Base-by-base conservation (phyloP, 2,888 invertebrate species). In the Leptura quadrifasciata region DNA sequence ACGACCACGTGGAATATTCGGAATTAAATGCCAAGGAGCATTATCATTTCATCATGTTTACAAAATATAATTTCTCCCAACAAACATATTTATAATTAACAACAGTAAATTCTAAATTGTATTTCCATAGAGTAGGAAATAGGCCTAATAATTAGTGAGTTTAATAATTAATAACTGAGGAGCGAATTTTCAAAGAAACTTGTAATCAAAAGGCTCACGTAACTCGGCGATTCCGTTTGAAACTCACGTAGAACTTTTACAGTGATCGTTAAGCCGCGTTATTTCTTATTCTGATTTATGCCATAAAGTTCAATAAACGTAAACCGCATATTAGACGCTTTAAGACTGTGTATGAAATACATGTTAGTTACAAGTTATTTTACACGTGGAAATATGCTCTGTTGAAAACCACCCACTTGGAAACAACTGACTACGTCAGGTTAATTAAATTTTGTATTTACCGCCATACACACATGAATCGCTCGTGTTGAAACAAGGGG, bases 221-320 rank as follows among this genome's bases (percentile, higher is more conserved):
- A 65, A 47, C 31, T 65, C 12, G 47, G 64, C 18, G 47, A 65
- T 65, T 65, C 64, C 21, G 64, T 65, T 65, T 65, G 47, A 47
- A 21, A 47, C 47, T 65, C 47, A 60, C 60, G 60, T 60, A 27
- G 60, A 60, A 65, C 8, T 47, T 65, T 65, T 35, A 20, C 17
- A 20, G 21, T 20, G 21, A 39, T 21, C 39, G 17, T 47, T 65
- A 47, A 65, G 21, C 52, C 21, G 27, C n/a, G 20, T 65, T 65
- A 65, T 65, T 52, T 47, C 64, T 65, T 65, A 65, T 65, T 65
- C 64, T 65, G 64, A 47, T 65, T 65, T 47, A 39, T 21, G 20
- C 21, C 15, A 24, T 21, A 58, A 21, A n/a, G 58, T 24, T 58
- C 58, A 27, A 58, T 58, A 58, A 58, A 58, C 58, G 24, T 58